Base-by-base conservation (phyloP, 2,888 invertebrate genomes). In the Linyphia triangularis region DNA sequence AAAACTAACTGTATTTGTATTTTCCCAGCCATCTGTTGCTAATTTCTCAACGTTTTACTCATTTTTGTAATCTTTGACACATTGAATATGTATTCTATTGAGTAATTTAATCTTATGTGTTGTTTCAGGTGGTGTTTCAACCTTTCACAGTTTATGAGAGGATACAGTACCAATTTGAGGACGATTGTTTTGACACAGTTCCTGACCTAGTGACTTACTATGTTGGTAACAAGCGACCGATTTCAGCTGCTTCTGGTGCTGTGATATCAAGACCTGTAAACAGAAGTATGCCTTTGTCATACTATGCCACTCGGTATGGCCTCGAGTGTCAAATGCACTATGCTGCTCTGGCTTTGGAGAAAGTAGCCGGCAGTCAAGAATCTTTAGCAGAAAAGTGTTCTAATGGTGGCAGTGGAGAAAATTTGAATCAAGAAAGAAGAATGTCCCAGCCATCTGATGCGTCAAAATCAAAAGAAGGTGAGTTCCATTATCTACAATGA, bases 131-230 rank as follows among this genome's bases (percentile, higher is more conserved):
- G 90, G 94, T 96, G 0, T 94, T 97, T 0, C 97, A 97, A 92
- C 96, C 97, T 0, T 96, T 97, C 91, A 97, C 97, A 0, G 97
- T 97, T 5, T 98, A 98, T 93, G 97, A 98, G 93, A 94, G 96
- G 91, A 96, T 97, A 37, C 97, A 98, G 92, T 98, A 96, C 92
- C 97, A 97, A 92, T 97, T 98, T 92, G 98, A 98, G 93, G 97
- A 97, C 92, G 97, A 97, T 92, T 96, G 96, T 0, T 98, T 97
- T 92, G 97, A 97, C 92, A 97, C 97, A 1, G 97, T 98, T 24
- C 96, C 97, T 0, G 97, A 98, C 93, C 94, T 99, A 83, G 97
- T 98, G 90, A 97, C 97, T 6, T 97, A 96, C 90, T 98, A 98
- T 92, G 97, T 98, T 28, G 97, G 97, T 1, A 97, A 97, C 67